These are phyloP conservation scores for Psittacula echo DNA, from an alignment of 2,797 vertebrate species.

Conservation along the genomic window DNA sequence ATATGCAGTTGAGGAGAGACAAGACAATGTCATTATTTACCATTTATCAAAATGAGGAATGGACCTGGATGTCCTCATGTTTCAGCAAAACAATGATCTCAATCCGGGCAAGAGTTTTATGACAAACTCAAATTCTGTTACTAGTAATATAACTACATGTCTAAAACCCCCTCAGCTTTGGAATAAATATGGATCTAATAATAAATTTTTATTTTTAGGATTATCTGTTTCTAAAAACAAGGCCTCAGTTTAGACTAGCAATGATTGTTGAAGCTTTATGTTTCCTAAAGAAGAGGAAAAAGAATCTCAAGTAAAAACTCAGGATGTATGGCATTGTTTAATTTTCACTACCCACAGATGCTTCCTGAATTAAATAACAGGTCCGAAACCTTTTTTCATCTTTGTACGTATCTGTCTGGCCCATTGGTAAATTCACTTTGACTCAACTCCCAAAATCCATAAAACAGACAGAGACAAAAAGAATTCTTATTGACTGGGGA, in stretches of 20 bases:
- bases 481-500: background rate
- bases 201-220: background rate
- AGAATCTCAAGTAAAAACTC: background rate
- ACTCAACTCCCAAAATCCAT: background rate
- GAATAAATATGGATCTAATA: background rate
- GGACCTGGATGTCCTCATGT: background rate
- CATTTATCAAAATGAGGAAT: background rate
- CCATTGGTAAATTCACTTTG: background rate
- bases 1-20: background rate
- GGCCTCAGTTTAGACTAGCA: background rate
- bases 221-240: background rate
- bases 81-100: background rate
- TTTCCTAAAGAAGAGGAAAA: background rate
- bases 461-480: slow-evolving; percentile 11
- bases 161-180: background rate
- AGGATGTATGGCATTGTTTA: background rate
- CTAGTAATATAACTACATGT: background rate
- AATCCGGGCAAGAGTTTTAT: background rate
- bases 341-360: background rate
- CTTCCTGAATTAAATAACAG: slow-evolving; percentile 34
- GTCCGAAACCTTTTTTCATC: slow-evolving; percentile 23
- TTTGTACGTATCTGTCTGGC: background rate
- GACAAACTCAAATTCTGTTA: background rate
- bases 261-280: background rate
- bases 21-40: background rate